Percentiles rank a stretch among this genome's conserved stretches.
These are phyloP conservation scores for Plodia interpunctella DNA, from an alignment of 1,140 invertebrate genomes.

Conservation along the genomic window DNA sequence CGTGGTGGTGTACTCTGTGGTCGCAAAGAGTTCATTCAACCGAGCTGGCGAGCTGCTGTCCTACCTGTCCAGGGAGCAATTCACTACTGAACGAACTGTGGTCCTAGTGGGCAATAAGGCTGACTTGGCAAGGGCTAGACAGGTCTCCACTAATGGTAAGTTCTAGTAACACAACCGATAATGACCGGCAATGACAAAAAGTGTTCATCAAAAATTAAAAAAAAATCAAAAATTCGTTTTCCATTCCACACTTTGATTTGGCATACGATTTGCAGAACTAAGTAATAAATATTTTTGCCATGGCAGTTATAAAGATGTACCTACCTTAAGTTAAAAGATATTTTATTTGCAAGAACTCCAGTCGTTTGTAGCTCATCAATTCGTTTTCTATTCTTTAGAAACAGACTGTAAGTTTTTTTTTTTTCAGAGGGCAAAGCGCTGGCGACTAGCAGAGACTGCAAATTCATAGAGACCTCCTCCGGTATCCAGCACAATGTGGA, in stretches of 20 bases:
- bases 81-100: slow-evolving; percentile 88
- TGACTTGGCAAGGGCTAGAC: slow-evolving; percentile 90
- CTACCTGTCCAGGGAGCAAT: slow-evolving; percentile 88
- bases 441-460: slow-evolving; percentile 90
- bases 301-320: too few species aligned
- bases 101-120: slow-evolving; percentile 97
- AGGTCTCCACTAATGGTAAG: slow-evolving; percentile 88
- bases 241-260: too few species aligned
- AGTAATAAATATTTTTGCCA: too few species aligned
- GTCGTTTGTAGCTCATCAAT: too few species aligned
- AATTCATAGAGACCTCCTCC: slow-evolving; percentile 95
- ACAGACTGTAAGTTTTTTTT: not conserved
- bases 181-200: too few species aligned
- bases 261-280: too few species aligned
- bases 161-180: slow-evolving; percentile 85
- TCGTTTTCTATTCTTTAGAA: too few species aligned
- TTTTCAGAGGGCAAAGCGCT: slow-evolving; percentile 89
- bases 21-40: slow-evolving; percentile 86
- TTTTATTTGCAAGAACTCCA: too few species aligned
- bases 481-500: slow-evolving; percentile 95
- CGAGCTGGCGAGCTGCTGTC: slow-evolving; percentile 88
- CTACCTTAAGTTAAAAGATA: too few species aligned
- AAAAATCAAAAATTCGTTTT: too few species aligned
- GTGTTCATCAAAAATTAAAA: too few species aligned
- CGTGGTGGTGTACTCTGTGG: slow-evolving; percentile 91